These are phyloP conservation scores for Dicerorhinus sumatrensis DNA, from an alignment of 2,113 vertebrate species.

Conservation along the genomic window DNA sequence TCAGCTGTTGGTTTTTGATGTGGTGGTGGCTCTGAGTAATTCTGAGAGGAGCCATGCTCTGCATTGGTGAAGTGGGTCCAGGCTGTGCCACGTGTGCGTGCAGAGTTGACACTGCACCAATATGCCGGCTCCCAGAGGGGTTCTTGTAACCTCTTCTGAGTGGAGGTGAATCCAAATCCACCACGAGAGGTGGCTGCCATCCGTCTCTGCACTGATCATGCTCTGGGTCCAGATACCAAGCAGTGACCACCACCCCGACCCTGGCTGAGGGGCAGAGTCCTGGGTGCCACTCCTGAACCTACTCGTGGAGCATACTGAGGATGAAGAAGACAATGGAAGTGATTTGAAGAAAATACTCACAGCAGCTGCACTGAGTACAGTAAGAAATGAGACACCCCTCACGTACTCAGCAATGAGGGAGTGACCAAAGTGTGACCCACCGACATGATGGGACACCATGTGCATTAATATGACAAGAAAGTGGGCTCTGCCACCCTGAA, in stretches of 20 bases:
- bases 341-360: neutral
- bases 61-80: neutral
- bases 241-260: neutral
- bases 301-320: rapidly evolving
- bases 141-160: neutral
- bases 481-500: neutral
- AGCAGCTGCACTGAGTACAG: neutral
- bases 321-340: neutral
- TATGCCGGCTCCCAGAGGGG: neutral
- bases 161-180: neutral
- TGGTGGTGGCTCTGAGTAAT: neutral
- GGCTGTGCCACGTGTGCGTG: too few species aligned
- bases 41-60: neutral
- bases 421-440: neutral
- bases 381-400: conserved; percentile 44
- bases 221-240: neutral
- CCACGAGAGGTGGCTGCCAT: neutral
- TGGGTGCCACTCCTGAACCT: rapidly evolving
- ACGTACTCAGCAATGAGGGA: neutral
- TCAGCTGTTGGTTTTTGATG: neutral
- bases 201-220: neutral
- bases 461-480: neutral
- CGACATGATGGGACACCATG: neutral
- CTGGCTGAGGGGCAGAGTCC: too few species aligned
- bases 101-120: neutral